A percentile compares a stretch with the other conserved stretches of the same genome.
Conservation (phyloP, 2,888 invertebrate species). For the Meta bourneti region DNA sequence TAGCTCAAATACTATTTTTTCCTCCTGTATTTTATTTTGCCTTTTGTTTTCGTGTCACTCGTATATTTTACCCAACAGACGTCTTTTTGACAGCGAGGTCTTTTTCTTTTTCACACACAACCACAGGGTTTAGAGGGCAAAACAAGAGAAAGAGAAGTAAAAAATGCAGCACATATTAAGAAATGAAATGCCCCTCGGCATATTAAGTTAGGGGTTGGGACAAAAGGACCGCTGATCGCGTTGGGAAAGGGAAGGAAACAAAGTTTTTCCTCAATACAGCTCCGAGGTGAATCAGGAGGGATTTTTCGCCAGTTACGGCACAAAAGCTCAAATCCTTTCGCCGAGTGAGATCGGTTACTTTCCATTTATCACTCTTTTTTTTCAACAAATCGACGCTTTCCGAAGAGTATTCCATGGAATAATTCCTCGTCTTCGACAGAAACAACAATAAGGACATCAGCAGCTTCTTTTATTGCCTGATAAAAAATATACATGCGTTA, state of each 20-base stretch:
- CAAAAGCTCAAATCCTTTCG: constrained; percentile 20
- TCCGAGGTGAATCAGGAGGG: neutral
- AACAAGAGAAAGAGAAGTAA: neutral
- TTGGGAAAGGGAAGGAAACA: neutral
- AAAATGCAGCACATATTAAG: constrained; percentile 46
- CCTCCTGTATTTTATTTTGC: constrained; percentile 10
- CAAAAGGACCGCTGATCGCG: neutral
- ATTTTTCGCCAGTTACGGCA: neutral
- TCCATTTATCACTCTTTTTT: neutral
- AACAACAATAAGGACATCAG: neutral
- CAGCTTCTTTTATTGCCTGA: neutral
- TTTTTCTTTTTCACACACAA: constrained; percentile 9
- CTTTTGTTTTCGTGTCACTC: constrained; percentile 56
- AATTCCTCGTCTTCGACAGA: neutral
- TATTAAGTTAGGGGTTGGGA: constrained; percentile 47
- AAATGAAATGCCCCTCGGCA: constrained; percentile 69
- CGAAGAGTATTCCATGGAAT: neutral
- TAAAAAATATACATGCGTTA: neutral
- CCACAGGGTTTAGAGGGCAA: neutral
- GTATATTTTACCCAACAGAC: constrained; percentile 57
- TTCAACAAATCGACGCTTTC: neutral
- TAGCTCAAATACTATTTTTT: neutral
- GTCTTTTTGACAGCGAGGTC: constrained; percentile 48
- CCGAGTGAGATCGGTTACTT: neutral
- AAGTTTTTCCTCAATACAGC: neutral